These are phyloP conservation scores for Macroglossus sobrinus DNA, from an alignment of 2,113 vertebrate genomes.

Conservation along the genomic window DNA sequence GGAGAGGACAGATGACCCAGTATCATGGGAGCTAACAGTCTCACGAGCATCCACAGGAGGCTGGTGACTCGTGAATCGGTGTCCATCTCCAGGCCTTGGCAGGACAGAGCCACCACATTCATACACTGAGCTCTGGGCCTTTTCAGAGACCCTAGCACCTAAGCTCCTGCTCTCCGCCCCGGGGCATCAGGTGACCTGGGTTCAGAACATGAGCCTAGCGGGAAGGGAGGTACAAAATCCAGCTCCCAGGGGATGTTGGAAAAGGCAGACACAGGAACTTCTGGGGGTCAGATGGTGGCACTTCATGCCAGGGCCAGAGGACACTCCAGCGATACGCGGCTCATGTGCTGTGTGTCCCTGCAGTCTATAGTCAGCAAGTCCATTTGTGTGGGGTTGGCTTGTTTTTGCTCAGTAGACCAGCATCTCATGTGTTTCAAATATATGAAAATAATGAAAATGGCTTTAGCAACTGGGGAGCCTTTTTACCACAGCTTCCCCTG, in stretches of 20 bases:
- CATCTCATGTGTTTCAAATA: not conserved
- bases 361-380: not conserved
- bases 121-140: not conserved
- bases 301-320: not conserved
- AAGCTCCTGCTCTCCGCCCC: not conserved
- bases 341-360: not conserved
- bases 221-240: not conserved
- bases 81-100: not conserved
- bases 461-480: not conserved
- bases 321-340: not conserved
- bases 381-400: not conserved
- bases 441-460: slow-evolving; percentile 14
- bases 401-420: not conserved
- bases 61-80: not conserved
- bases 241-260: not conserved
- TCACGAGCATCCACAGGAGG: not conserved
- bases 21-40: fast-evolving
- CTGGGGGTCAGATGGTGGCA: not conserved
- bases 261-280: not conserved
- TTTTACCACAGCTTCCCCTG: not conserved
- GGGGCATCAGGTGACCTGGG: not conserved
- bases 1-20: not conserved
- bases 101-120: not conserved
- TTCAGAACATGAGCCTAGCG: not conserved
- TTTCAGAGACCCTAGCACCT: not conserved